phyloP scores from a whole-genome alignment of 1,140 invertebrate species.

The Megathymus violae region DNA sequence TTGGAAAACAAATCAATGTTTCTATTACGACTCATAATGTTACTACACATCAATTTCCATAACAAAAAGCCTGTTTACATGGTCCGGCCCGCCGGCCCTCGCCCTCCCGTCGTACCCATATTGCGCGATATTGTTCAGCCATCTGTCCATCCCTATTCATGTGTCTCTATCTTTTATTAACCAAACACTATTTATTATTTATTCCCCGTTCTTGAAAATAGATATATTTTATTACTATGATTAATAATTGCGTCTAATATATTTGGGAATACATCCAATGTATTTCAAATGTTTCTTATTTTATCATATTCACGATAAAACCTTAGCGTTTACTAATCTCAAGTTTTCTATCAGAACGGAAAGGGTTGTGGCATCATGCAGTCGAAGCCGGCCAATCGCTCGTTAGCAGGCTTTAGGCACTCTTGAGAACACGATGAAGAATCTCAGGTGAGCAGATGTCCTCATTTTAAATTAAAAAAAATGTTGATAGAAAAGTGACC shows the following conservation, averaged over 20 bases:
- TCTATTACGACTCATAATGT: background rate
- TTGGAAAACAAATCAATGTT: background rate
- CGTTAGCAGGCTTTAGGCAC: too few relatives aligned
- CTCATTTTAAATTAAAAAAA: too few relatives aligned
- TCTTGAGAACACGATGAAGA: too few relatives aligned
- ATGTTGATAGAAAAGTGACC: too few relatives aligned
- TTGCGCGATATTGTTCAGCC: conserved; percentile 42
- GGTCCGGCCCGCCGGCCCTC: background rate
- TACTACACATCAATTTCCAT: conserved; percentile 20
- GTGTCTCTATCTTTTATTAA: conserved; percentile 32
- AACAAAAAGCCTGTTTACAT: conserved; percentile 17
- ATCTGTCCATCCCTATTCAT: conserved; percentile 51
- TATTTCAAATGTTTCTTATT: too few relatives aligned
- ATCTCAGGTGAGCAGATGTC: too few relatives aligned
- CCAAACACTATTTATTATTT: conserved; percentile 48
- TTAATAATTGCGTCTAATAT: background rate
- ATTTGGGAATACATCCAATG: background rate
- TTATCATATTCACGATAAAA: too few relatives aligned
- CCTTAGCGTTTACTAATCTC: too few relatives aligned
- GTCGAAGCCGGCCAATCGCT: too few relatives aligned
- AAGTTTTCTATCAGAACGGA: too few relatives aligned
- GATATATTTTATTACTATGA: background rate
- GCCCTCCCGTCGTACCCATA: background rate
- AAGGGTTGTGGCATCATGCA: too few relatives aligned
- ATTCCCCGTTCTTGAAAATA: conserved; percentile 30